Base-by-base conservation (phyloP, 2,113 vertebrate species). In the Bettongia penicillata region DNA sequence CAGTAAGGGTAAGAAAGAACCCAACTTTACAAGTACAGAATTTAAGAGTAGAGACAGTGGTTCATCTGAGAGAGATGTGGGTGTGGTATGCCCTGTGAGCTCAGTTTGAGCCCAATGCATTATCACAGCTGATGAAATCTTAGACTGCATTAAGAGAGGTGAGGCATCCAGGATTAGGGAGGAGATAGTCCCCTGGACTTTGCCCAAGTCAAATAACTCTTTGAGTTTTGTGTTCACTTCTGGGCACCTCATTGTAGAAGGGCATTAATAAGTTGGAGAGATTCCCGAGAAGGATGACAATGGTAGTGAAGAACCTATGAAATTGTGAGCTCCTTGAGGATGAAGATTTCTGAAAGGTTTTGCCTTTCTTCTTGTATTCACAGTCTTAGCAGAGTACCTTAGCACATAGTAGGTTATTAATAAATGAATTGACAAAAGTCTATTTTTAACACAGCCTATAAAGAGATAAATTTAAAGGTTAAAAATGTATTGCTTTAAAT, bases 381-480 rank as follows among this genome's bases (percentile, higher is more conserved):
- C 28, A 31, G 28, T 11, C 28, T 31, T 61, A 61, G 28, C 57
- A 61, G 26, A 31, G 53, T 57, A 90, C 91, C 26, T 96, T 92
- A 92, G 52, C 37, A 91, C 89, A 50, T 93, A 91, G 43, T 89
- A 61, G 8, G 26, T 77, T n/a, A 28, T 31, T 61, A n/a, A 77
- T 77, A 77, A 77, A n/a, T 77, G 16, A 77, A 19, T 77, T 22
- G 37, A 77, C 91, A 93, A 95, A 37, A 93, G 52, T 93, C 50
- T 93, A 31, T 57, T n/a, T n/a, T n/a, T 89, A 77, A 0, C 28
- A 37, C 28, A 94, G 50, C 11, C 92, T 61, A 93, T 92, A n/a
- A 28, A 31, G 94, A 92, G 77, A 31, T 94, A 61, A 95, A 91
- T 57, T 51, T 91, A 91, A 90, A 91, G 57, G 49, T 51, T 84